Percentiles rank a stretch among this genome's conserved stretches.
phyloP scores from a whole-genome alignment of 2,888 invertebrate genomes.

The Hartigia nigra region DNA sequence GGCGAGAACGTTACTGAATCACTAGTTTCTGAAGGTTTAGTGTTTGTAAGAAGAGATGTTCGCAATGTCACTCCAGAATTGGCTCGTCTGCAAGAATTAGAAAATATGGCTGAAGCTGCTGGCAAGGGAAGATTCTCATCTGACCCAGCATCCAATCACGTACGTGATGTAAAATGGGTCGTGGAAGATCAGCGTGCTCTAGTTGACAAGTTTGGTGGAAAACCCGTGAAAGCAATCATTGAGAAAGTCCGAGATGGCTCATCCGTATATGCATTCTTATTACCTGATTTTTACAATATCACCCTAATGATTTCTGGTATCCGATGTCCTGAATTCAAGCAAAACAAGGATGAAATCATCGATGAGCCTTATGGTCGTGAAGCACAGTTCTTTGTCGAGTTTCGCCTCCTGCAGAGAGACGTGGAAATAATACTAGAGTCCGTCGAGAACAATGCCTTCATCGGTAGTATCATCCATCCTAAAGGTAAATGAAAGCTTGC shows the following conservation, averaged over 20 bases:
- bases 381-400: slow-evolving; percentile 94
- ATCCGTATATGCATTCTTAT: slow-evolving; percentile 89
- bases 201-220: slow-evolving; percentile 87
- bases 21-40: slow-evolving; percentile 90
- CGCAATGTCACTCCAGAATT: slow-evolving; percentile 75
- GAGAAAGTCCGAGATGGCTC: slow-evolving; percentile 99
- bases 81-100: slow-evolving; percentile 81
- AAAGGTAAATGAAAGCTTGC: slow-evolving; percentile 66
- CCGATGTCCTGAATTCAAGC: slow-evolving; percentile 78
- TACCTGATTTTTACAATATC: slow-evolving; percentile 91
- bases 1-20: slow-evolving; percentile 91
- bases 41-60: slow-evolving; percentile 80
- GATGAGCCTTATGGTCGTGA: slow-evolving; percentile 85
- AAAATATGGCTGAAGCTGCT: slow-evolving; percentile 89
- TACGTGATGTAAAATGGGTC: slow-evolving; percentile 89
- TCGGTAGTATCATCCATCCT: slow-evolving; percentile 94
- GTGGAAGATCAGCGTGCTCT: slow-evolving; percentile 85
- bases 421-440: slow-evolving; percentile 92
- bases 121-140: slow-evolving; percentile 86
- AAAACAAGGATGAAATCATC: slow-evolving; percentile 69
- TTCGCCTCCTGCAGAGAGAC: slow-evolving; percentile 89
- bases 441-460: slow-evolving; percentile 91
- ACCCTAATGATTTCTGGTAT: slow-evolving; percentile 97
- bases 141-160: slow-evolving; percentile 72
- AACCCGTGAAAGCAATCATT: slow-evolving; percentile 91